Evolutionary conservation across 2,888 invertebrate genomes (phyloP).

Genomic region (Chrysomela aeneicollis): DNA sequence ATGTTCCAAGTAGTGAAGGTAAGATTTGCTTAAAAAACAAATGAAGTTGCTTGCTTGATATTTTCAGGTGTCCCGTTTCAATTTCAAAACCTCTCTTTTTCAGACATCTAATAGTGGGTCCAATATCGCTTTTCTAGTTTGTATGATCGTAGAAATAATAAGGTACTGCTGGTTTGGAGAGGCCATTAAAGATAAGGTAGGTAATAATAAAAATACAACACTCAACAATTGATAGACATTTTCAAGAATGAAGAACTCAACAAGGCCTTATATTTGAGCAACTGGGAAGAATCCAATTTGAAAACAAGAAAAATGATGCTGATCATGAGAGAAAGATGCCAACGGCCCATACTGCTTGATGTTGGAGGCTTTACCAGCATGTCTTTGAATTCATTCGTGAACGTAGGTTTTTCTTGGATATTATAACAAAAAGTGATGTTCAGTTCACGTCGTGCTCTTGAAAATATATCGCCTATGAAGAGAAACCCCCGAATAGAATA

Average conservation of each 20-base stretch:
- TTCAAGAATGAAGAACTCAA: not conserved
- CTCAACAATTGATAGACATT: too few species aligned
- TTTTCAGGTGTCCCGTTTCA: too few species aligned
- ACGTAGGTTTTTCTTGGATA: too few species aligned
- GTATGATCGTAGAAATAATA: not conserved
- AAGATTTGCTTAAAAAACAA: too few species aligned
- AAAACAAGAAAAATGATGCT: not conserved
- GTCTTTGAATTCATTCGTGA: not conserved
- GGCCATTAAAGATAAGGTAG: conserved; percentile 1
- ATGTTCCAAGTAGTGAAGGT: not conserved
- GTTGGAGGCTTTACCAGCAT: not conserved
- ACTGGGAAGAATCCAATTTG: not conserved
- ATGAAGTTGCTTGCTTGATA: too few species aligned
- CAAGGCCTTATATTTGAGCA: not conserved
- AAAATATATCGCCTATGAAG: too few species aligned
- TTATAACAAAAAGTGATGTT: too few species aligned
- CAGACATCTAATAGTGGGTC: not conserved
- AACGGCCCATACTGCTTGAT: not conserved
- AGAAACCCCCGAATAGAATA: too few species aligned
- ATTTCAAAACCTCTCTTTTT: too few species aligned
- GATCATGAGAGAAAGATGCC: not conserved
- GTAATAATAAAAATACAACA: too few species aligned
- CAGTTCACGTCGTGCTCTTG: too few species aligned
- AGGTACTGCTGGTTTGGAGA: not conserved
- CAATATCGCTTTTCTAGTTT: not conserved